These are phyloP conservation scores for Bombus pascuorum DNA, from an alignment of 1,140 invertebrate species.

Conservation along the genomic window DNA sequence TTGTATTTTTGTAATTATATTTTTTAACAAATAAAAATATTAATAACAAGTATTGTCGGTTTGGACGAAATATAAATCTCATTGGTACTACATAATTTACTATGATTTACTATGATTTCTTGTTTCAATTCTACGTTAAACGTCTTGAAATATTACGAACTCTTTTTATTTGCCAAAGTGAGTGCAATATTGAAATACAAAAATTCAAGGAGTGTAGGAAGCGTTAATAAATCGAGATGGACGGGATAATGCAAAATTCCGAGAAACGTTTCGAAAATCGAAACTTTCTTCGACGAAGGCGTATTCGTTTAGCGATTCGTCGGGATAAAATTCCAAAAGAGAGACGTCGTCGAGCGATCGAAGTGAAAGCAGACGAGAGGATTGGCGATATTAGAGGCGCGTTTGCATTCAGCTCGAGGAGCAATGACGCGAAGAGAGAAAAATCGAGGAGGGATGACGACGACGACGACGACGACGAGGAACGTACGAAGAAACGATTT, in stretches of 20 bases:
- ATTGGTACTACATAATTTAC: too few relatives aligned
- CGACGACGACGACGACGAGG: neutral
- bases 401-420: constrained; percentile 42
- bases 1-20: too few relatives aligned
- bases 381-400: constrained; percentile 28
- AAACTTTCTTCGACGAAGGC: constrained; percentile 27
- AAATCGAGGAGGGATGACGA: constrained; percentile 39
- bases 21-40: too few relatives aligned
- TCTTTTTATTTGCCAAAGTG: too few relatives aligned
- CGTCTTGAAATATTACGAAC: too few relatives aligned
- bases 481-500: constrained; percentile 51
- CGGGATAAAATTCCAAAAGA: neutral
- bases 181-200: too few relatives aligned
- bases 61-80: too few relatives aligned
- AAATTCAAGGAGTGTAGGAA: too few relatives aligned
- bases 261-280: constrained; percentile 18
- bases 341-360: constrained; percentile 12
- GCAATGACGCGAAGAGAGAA: constrained; percentile 23
- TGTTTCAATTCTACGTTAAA: too few relatives aligned
- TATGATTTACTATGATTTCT: too few relatives aligned
- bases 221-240: too few relatives aligned
- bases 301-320: neutral
- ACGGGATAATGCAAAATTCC: neutral
- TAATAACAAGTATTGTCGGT: too few relatives aligned
- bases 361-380: constrained; percentile 52